These are phyloP conservation scores for Drosophila setosimentum DNA, from an alignment of 2,888 invertebrate species.

Conservation along the genomic window DNA sequence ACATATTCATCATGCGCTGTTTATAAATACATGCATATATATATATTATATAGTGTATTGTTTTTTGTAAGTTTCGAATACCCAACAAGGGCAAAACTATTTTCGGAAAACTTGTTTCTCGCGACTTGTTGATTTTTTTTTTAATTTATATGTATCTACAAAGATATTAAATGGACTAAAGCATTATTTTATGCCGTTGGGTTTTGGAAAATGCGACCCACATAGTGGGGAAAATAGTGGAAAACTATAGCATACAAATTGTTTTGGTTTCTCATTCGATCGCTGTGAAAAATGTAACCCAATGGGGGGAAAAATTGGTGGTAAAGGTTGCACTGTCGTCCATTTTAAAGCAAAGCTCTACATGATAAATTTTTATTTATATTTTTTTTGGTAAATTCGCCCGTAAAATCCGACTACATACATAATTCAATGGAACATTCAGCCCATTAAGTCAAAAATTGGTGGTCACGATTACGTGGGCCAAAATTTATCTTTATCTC, in stretches of 20 bases:
- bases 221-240: slow-evolving; percentile 5
- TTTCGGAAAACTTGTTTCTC: slow-evolving; percentile 5
- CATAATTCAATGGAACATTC: not conserved
- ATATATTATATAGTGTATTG: not conserved
- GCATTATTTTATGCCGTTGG: slow-evolving; percentile 3
- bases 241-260: slow-evolving; percentile 5
- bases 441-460: not conserved
- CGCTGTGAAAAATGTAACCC: slow-evolving; percentile 3
- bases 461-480: slow-evolving; percentile 2
- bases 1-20: not conserved
- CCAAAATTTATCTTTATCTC: not conserved
- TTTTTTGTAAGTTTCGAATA: not conserved
- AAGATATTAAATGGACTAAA: slow-evolving; percentile 5
- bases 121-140: not conserved
- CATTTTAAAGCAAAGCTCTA: slow-evolving; percentile 8
- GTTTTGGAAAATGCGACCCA: slow-evolving; percentile 1
- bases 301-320: slow-evolving; percentile 8
- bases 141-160: not conserved
- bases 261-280: slow-evolving; percentile 1
- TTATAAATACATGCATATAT: slow-evolving; percentile 2
- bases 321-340: slow-evolving; percentile 10
- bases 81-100: slow-evolving; percentile 8
- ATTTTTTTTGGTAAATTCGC: not conserved
- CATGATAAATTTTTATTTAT: not conserved
- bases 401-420: not conserved